Conservation (phyloP, 2,797 vertebrate genomes). For the Anniella stebbinsi region DNA sequence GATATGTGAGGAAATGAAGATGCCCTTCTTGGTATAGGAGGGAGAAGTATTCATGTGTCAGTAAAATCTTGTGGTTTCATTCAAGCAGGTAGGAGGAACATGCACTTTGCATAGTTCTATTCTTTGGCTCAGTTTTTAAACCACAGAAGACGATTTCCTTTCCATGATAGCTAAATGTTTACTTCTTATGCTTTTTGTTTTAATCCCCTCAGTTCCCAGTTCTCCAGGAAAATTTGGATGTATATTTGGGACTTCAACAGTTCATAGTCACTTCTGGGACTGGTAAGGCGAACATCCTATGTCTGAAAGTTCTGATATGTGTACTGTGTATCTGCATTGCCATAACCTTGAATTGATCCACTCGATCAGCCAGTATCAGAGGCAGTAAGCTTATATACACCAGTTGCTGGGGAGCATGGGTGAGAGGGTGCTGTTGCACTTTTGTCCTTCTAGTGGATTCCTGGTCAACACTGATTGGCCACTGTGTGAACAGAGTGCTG, state of each 20-base stretch:
- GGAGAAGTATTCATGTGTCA: neutral
- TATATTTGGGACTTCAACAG: constrained; percentile 96
- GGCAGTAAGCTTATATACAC: too few relatives aligned
- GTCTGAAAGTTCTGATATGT: constrained; percentile 16
- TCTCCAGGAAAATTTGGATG: constrained; percentile 95
- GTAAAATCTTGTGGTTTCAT: neutral
- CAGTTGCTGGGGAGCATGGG: too few relatives aligned
- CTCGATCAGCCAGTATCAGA: neutral
- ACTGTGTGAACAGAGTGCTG: too few relatives aligned
- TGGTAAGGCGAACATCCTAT: constrained; percentile 71
- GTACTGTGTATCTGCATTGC: constrained; percentile 6
- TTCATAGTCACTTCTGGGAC: constrained; percentile 90
- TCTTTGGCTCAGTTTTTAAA: neutral
- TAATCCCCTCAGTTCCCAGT: constrained; percentile 85
- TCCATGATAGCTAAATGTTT: neutral
- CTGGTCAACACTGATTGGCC: too few relatives aligned
- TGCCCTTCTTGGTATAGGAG: neutral
- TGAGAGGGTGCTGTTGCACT: too few relatives aligned
- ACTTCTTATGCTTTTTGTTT: neutral
- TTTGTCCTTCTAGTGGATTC: too few relatives aligned
- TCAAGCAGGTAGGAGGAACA: neutral
- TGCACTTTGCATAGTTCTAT: too few relatives aligned
- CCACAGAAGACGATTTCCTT: neutral
- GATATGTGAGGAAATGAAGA: neutral
- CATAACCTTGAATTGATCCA: neutral